Evolutionary conservation across 2,888 invertebrate species (phyloP), one percentile per base, ranked within the genome.

Genomic region (Drosophila parthenogenetica): DNA sequence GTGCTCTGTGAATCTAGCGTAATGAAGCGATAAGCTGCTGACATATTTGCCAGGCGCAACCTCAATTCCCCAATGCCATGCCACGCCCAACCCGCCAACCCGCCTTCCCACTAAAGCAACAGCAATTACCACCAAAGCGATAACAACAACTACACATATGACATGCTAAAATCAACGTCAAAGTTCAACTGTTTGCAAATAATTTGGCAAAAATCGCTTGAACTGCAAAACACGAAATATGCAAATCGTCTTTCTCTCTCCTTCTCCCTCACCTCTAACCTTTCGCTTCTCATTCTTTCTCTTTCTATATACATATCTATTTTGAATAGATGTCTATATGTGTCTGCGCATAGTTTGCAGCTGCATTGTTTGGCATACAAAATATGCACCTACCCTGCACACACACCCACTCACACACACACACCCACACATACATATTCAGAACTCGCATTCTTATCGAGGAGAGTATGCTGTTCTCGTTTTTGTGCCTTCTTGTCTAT

Each of bases 131-230:
- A 70, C 43, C 46, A 55, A 35, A 42, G 29, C 66, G 55, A 48
- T 46, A 58, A 63, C 42, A 48, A 39, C 37, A 54, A 37, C 35
- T 42, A 65, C 73, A 77, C 37, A 46, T 37, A 54, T 80, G 59
- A 66, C 77, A 77, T 73, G 77, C 78, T 67, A 65, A 73, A 81
- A 79, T 81, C 81, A 73, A 79, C 78, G 81, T 72, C 69, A 74
- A 71, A 79, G 79, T 81, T 79, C 79, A 79, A 79, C 79, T 79
- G 81, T 79, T 81, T 79, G 79, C 79, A 79, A 79, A 81, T 81
- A 79, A 79, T 79, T 79, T 79, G 81, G 70, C 78, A 79, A 79
- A 79, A 81, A 81, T 71, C 79, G 78, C 81, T 77, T 77, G 62
- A 69, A 69, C 77, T 77, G 77, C 64, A 64, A 64, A 64, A 67